Conservation (phyloP, 1,140 invertebrate genomes). For the Cotesia chilonis region DNA sequence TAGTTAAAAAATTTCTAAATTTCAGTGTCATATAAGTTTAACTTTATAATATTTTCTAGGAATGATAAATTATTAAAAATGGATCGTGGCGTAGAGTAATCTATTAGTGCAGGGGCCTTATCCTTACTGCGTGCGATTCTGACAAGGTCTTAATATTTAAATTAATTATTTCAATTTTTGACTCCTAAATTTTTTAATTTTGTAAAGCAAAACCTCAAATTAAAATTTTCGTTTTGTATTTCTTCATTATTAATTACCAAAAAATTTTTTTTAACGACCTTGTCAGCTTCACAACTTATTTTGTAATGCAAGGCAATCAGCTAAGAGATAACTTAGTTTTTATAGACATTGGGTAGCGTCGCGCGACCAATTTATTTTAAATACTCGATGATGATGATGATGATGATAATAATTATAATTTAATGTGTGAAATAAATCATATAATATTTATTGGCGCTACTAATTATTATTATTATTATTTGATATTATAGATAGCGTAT, state of each 20-base stretch:
- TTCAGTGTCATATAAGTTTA: too few species aligned
- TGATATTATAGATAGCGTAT: too few species aligned
- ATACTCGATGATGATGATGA: too few species aligned
- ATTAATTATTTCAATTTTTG: not conserved
- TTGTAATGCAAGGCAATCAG: constrained; percentile 66
- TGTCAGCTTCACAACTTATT: constrained; percentile 50
- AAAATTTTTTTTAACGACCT: not conserved
- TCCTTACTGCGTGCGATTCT: constrained; percentile 60
- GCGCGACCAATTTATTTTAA: constrained; percentile 39
- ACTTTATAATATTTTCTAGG: not conserved
- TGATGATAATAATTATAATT: too few species aligned
- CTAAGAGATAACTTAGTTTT: constrained; percentile 67
- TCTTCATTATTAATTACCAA: constrained; percentile 11
- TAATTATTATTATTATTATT: too few species aligned
- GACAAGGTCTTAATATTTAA: constrained; percentile 37
- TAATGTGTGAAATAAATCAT: too few species aligned
- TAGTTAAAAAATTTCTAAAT: too few species aligned
- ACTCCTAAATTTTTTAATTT: too few species aligned
- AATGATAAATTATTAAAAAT: constrained; percentile 37
- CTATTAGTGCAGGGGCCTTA: constrained; percentile 67
- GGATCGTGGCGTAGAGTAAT: constrained; percentile 63
- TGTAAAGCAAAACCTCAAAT: too few species aligned
- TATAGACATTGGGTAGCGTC: constrained; percentile 62
- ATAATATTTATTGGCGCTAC: too few species aligned
- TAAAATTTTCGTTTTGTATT: too few species aligned